phyloP scores from a whole-genome alignment of 2,797 vertebrate genomes.

The Denticeps clupeoides region DNA sequence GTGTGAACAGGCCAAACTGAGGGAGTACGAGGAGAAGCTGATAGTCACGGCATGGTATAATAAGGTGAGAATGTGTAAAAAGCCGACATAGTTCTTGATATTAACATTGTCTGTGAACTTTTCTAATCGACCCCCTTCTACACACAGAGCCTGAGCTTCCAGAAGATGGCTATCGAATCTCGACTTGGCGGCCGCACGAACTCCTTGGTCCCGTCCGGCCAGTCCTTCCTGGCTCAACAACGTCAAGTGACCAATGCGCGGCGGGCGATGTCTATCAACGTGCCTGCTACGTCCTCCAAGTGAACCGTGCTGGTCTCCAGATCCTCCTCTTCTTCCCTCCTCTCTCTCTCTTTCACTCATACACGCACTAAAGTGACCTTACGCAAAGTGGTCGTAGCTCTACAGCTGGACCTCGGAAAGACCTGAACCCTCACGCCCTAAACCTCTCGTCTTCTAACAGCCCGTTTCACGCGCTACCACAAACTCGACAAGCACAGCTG shows the following conservation, averaged over 20 bases:
- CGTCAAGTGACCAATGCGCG: conserved; percentile 81
- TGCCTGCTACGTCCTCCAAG: conserved; percentile 69
- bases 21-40: conserved; percentile 89
- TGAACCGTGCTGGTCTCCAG: too few species aligned
- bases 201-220: conserved; percentile 47
- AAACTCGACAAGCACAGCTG: too few species aligned
- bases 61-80: conserved; percentile 60
- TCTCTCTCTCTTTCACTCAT: conserved; percentile 11
- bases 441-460: not conserved
- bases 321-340: not conserved
- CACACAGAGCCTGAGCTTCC: conserved; percentile 76
- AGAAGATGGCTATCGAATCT: conserved; percentile 86
- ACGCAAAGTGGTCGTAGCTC: conserved; percentile 38
- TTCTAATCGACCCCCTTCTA: not conserved
- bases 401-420: conserved; percentile 2
- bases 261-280: conserved; percentile 64
- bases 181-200: conserved; percentile 62
- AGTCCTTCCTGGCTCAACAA: conserved; percentile 88
- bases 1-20: conserved; percentile 82
- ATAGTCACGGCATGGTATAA: conserved; percentile 97
- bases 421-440: not conserved
- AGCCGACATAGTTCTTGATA: not conserved
- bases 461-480: too few species aligned
- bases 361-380: conserved; percentile 84
- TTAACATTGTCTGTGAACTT: not conserved